Base-by-base conservation (phyloP, 2,888 invertebrate species). In the Hipparchia semele region DNA sequence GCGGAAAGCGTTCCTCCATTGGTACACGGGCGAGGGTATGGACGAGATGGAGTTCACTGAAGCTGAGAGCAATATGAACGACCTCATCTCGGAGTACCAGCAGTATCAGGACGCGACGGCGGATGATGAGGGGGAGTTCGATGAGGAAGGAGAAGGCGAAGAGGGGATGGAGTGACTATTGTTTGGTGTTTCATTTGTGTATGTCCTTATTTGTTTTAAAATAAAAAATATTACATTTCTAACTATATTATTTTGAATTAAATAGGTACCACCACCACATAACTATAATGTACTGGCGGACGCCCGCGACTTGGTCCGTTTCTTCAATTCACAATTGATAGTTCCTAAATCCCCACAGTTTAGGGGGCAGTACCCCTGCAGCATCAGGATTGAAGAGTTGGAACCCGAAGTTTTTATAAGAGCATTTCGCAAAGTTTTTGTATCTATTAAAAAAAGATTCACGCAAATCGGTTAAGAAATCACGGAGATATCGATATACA, bases 1-100 rank as follows among this genome's bases (percentile, higher is more conserved):
- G 79, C 96, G 98, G 82, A 98, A 98, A 91, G 98, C 98, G 86
- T 98, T 98, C 95, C 95, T 98, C 82, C 98, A 98, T 94, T 98
- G 98, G 98, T 99, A 98, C 94, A 98, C 98, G 56, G 98, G 98
- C 68, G 98, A 99, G 88, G 98, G 98, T 78, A 98, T 98, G 98
- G 98, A 98, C 86, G 98, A 98, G 90, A 96, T 98, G 96, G 98
- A 98, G 90, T 98, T 98, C 94, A 98, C 98, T 45, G 98, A 98
- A 87, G 98, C 99, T 33, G 98, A 98, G 88, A 97, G 97, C 84
- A 98, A 98, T 94, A 97, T 99, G 97, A 98, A 97, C 83, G 98
- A 98, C 86, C 91, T 98, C 85, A 96, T 98, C 46, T 97, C 97
- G 0, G 98, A 98, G 86, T 98, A 98, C 87, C 98, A 98, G 87